phyloP scores from a whole-genome alignment of 2,888 invertebrate genomes.

The Xylophagus ater region DNA sequence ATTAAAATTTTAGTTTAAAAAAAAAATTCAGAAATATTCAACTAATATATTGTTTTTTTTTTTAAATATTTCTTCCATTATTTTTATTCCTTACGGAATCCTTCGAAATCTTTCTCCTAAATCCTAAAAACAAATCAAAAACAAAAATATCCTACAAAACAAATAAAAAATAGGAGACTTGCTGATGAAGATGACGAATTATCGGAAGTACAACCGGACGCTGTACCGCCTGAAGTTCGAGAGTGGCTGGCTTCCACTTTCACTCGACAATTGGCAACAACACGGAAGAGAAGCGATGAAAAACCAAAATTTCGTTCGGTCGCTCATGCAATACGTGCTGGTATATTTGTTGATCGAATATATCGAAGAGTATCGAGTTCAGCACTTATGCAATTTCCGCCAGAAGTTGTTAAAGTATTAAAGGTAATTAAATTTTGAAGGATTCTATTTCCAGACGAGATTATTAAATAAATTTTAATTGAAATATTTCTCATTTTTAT shows the following conservation, averaged over 20 bases:
- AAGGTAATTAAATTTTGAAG: slow-evolving; percentile 51
- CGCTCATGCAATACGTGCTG: slow-evolving; percentile 91
- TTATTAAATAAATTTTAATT: no score
- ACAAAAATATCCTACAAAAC: background rate
- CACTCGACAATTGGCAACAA: slow-evolving; percentile 76
- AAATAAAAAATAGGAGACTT: slow-evolving; percentile 48
- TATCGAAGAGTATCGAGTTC: slow-evolving; percentile 70
- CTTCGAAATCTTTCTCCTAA: slow-evolving; percentile 1
- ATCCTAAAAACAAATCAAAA: slow-evolving; percentile 2
- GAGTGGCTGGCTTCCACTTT: slow-evolving; percentile 96
- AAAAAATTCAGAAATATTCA: slow-evolving; percentile 1
- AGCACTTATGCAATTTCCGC: slow-evolving; percentile 76
- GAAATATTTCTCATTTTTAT: slow-evolving; percentile 15
- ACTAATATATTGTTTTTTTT: slow-evolving; percentile 16
- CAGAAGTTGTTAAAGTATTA: slow-evolving; percentile 72
- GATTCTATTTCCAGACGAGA: no score
- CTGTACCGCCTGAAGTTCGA: slow-evolving; percentile 90
- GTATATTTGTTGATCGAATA: slow-evolving; percentile 91
- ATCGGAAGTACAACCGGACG: slow-evolving; percentile 91
- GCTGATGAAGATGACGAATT: slow-evolving; percentile 91
- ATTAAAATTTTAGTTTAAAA: slow-evolving; percentile 1
- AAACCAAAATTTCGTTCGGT: slow-evolving; percentile 88
- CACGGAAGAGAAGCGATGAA: slow-evolving; percentile 63
- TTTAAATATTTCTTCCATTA: slow-evolving; percentile 12
- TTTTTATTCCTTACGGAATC: slow-evolving; percentile 8